These are phyloP conservation scores for Lamellibrachia columna DNA, from an alignment of 2,888 invertebrate species.

Conservation along the genomic window DNA sequence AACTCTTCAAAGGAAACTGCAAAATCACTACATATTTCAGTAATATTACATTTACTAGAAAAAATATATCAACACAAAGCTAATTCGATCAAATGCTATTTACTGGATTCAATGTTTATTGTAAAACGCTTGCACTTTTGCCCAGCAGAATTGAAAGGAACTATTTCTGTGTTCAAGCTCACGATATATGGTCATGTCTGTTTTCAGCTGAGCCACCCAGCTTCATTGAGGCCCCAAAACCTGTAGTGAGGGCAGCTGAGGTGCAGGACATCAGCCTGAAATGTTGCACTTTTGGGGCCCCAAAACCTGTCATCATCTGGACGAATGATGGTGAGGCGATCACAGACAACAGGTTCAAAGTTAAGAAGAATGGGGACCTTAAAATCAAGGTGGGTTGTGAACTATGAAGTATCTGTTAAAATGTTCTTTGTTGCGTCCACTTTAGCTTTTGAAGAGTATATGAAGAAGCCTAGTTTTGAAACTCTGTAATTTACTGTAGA, in stretches of 20 bases:
- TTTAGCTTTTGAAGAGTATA: too few relatives aligned
- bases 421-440: too few relatives aligned
- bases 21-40: not conserved
- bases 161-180: not conserved
- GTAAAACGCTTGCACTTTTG: not conserved
- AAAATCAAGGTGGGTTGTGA: too few relatives aligned
- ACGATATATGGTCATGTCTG: not conserved
- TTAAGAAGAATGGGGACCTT: too few relatives aligned
- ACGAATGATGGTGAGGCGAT: conserved; percentile 62
- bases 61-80: not conserved
- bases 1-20: not conserved
- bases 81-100: not conserved
- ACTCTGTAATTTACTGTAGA: too few relatives aligned
- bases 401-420: too few relatives aligned
- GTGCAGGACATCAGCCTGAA: conserved; percentile 52
- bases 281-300: conserved; percentile 95
- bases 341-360: conserved; percentile 1
- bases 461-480: too few relatives aligned
- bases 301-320: conserved; percentile 94
- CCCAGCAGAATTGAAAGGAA: too few relatives aligned
- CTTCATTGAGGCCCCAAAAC: conserved; percentile 81
- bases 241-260: conserved; percentile 53
- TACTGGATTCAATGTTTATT: not conserved
- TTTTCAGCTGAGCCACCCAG: conserved; percentile 83
- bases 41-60: not conserved